Conservation (phyloP, 2,113 vertebrate genomes). For the Centrocercus urophasianus region DNA sequence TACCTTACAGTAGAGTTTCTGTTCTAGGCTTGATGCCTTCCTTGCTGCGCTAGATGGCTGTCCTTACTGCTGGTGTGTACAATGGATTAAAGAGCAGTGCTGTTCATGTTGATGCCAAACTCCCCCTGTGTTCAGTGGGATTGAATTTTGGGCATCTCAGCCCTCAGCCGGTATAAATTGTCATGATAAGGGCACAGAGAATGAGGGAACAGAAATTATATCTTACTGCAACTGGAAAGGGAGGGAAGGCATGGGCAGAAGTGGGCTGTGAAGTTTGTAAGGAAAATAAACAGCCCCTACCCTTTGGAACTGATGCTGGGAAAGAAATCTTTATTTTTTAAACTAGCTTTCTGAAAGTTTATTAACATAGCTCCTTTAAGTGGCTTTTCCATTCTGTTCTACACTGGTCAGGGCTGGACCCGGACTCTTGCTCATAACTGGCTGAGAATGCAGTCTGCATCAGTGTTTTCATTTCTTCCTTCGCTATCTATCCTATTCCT, state of each 20-base stretch:
- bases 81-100: background rate
- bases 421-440: background rate
- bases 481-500: conserved; percentile 40
- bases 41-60: fast-evolving
- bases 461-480: conserved; percentile 27
- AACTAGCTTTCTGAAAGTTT: background rate
- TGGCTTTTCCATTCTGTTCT: background rate
- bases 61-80: background rate
- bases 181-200: background rate
- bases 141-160: background rate
- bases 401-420: conserved; percentile 59
- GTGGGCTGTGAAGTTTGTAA: background rate
- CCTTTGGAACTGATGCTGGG: background rate
- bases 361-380: background rate
- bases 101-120: background rate
- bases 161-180: background rate
- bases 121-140: background rate
- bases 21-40: background rate
- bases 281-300: background rate
- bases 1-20: background rate
- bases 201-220: background rate
- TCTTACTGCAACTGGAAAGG: background rate
- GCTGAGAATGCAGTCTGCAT: background rate
- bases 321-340: background rate
- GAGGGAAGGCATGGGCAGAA: background rate